Evolutionary conservation across 1,140 invertebrate species (phyloP).

Genomic region (Oncopeltus fasciatus): DNA sequence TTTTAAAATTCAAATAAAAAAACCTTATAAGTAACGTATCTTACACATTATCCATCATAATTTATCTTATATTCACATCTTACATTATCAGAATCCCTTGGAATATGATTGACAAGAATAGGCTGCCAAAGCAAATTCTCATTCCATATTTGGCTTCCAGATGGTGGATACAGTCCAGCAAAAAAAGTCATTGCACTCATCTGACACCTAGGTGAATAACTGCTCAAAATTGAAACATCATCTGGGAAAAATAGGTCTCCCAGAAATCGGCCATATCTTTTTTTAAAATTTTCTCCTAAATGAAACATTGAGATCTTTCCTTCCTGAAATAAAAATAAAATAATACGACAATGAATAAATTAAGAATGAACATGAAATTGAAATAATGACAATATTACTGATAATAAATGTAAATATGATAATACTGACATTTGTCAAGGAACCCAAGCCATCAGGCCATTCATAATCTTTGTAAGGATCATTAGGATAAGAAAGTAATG

Average conservation of each 20-base stretch:
- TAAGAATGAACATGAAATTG: background rate
- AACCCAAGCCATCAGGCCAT: slow-evolving; percentile 64
- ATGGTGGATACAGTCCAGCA: slow-evolving; percentile 68
- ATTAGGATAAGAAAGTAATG: slow-evolving; percentile 53
- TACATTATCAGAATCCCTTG: slow-evolving; percentile 52
- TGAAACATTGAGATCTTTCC: slow-evolving; percentile 63
- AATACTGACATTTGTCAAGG: slow-evolving; percentile 46
- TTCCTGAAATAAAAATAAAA: slow-evolving; percentile 35
- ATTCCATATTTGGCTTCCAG: slow-evolving; percentile 52
- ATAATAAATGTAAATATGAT: background rate
- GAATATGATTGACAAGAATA: slow-evolving; percentile 64
- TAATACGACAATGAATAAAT: background rate
- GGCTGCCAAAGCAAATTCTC: slow-evolving; percentile 67
- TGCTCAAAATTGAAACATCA: slow-evolving; percentile 58
- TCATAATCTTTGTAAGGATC: slow-evolving; percentile 54
- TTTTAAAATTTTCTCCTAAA: slow-evolving; percentile 55
- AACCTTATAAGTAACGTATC: no score
- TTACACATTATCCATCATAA: no score
- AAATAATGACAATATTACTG: background rate
- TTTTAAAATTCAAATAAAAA: no score
- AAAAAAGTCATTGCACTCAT: slow-evolving; percentile 73
- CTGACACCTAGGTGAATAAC: slow-evolving; percentile 63
- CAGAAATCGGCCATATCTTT: slow-evolving; percentile 50
- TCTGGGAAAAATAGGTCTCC: slow-evolving; percentile 41
- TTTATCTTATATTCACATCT: no score